Conservation (phyloP, 2,888 invertebrate genomes). For the Stegophylla sp. region DNA sequence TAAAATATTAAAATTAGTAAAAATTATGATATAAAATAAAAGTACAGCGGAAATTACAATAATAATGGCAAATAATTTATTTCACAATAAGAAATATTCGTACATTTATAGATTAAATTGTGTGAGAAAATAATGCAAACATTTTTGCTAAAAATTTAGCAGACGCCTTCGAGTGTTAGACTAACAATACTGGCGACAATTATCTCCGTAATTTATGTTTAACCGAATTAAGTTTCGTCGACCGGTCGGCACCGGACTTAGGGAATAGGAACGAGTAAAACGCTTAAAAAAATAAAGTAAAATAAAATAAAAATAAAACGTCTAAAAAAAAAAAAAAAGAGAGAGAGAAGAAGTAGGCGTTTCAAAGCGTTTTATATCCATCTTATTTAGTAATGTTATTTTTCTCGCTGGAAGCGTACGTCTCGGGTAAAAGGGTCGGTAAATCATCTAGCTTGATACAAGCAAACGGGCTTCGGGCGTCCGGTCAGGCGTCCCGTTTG, state of each 20-base stretch:
- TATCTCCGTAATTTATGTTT: conserved; percentile 44
- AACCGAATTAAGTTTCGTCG: conserved; percentile 48
- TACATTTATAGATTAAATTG: background rate
- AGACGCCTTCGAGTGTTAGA: conserved; percentile 15
- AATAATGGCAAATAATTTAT: too few relatives aligned
- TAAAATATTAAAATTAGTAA: too few relatives aligned
- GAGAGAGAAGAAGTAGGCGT: conserved; percentile 38
- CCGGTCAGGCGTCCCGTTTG: conserved; percentile 53
- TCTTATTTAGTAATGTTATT: conserved; percentile 58
- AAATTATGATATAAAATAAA: too few relatives aligned
- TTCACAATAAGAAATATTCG: background rate
- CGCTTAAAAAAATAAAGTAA: background rate
- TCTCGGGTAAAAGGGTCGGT: conserved; percentile 53
- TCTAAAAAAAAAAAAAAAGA: background rate
- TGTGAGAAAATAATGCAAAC: background rate
- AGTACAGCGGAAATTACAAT: too few relatives aligned
- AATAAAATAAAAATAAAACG: conserved; percentile 1
- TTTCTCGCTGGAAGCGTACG: conserved; percentile 55
- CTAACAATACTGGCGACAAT: conserved; percentile 17
- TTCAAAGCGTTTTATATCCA: conserved; percentile 49
- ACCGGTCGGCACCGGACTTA: conserved; percentile 42
- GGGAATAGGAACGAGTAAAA: conserved; percentile 20
- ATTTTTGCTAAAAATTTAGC: conserved; percentile 4
- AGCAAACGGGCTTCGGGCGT: conserved; percentile 47
- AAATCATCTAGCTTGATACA: conserved; percentile 53